Evolutionary conservation across 2,113 vertebrate species (phyloP).

Genomic region (Stegostoma tigrinum): DNA sequence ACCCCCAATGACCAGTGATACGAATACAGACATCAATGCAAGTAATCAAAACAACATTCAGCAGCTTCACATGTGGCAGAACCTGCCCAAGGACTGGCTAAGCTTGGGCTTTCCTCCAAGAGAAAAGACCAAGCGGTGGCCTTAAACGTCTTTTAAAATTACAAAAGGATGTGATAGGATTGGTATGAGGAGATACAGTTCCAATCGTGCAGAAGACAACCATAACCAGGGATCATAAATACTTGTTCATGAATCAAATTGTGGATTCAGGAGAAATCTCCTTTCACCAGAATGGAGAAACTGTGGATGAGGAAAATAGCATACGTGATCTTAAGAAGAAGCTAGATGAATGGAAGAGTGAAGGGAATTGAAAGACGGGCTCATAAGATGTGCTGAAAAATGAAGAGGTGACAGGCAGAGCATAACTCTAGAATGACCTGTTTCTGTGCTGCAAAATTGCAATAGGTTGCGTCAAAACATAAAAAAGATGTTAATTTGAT

Average conservation of each 20-base stretch:
- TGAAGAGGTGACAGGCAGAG: not conserved
- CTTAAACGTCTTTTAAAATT: not conserved
- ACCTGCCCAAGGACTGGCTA: not conserved
- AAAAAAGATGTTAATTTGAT: not conserved
- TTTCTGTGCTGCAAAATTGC: not conserved
- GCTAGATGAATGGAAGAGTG: not conserved
- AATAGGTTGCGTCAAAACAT: not conserved
- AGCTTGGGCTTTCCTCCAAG: not conserved
- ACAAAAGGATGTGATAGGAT: not conserved
- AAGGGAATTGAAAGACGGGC: not conserved
- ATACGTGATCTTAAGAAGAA: not conserved
- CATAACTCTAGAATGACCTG: not conserved
- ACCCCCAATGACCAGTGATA: not conserved
- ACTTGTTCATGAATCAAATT: not conserved
- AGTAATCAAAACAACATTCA: too few species aligned
- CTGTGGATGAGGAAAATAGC: not conserved
- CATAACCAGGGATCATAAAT: not conserved
- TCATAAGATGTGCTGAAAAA: not conserved
- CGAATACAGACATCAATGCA: not conserved
- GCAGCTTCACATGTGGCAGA: not conserved
- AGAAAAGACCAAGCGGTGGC: not conserved
- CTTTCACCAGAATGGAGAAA: not conserved
- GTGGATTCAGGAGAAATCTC: not conserved
- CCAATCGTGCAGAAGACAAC: not conserved
- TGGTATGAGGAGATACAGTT: not conserved